A percentile compares a stretch with the other conserved stretches of the same genome.
These are phyloP conservation scores for Pseudomyrmex sp. DNA, from an alignment of 1,140 invertebrate genomes.

Conservation along the genomic window DNA sequence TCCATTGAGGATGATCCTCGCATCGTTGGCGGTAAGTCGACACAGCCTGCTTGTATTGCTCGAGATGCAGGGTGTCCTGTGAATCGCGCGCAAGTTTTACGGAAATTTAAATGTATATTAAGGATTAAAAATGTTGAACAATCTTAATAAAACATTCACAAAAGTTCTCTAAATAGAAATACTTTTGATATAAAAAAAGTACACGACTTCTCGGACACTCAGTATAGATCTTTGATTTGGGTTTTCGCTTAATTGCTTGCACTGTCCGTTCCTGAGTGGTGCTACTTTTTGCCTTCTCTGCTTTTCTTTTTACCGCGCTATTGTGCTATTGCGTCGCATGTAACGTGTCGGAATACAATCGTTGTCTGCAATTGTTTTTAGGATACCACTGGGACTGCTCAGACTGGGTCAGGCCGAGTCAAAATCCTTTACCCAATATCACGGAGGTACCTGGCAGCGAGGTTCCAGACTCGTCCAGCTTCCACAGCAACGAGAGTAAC, in stretches of 20 bases:
- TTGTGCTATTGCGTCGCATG: slow-evolving; percentile 62
- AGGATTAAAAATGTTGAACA: no score
- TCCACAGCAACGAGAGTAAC: slow-evolving; percentile 95
- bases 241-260: slow-evolving; percentile 37
- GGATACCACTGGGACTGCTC: slow-evolving; percentile 99
- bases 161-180: neutral
- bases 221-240: slow-evolving; percentile 23
- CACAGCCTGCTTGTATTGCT: slow-evolving; percentile 42
- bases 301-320: slow-evolving; percentile 42
- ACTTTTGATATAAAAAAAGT: neutral
- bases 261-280: slow-evolving; percentile 17
- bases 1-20: slow-evolving; percentile 86
- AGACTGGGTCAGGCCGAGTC: slow-evolving; percentile 94
- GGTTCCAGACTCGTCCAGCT: slow-evolving; percentile 95
- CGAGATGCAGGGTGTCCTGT: slow-evolving; percentile 19
- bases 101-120: no score
- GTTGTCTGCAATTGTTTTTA: slow-evolving; percentile 84
- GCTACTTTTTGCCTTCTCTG: neutral
- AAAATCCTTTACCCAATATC: slow-evolving; percentile 95
- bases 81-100: neutral
- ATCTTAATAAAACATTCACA: no score
- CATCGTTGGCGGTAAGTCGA: slow-evolving; percentile 85
- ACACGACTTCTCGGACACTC: slow-evolving; percentile 15
- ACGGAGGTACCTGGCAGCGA: slow-evolving; percentile 96
- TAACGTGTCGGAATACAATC: slow-evolving; percentile 77